A percentile compares a stretch with the other conserved stretches of the same genome.
These are phyloP conservation scores for Acanthosepion lycidas DNA, from an alignment of 2,888 invertebrate species.

Conservation along the genomic window DNA sequence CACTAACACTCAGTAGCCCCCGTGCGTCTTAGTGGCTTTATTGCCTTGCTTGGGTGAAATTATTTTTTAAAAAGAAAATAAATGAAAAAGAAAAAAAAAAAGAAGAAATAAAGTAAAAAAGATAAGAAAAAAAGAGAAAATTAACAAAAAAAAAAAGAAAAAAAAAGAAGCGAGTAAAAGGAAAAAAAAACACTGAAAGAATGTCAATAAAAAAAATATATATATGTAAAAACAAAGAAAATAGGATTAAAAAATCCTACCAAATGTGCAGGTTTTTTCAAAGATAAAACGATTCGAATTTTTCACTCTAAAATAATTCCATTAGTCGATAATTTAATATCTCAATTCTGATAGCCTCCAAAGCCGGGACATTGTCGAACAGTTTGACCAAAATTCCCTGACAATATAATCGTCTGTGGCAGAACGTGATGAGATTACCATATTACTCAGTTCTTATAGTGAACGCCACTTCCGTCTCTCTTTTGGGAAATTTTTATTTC, in stretches of 20 bases:
- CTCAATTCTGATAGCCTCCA: slow-evolving; percentile 33
- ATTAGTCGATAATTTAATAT: neutral
- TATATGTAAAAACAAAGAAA: neutral
- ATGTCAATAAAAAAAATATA: too few species aligned
- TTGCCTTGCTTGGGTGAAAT: too few species aligned
- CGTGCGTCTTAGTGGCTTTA: too few species aligned
- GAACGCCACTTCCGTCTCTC: neutral
- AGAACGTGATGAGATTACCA: neutral
- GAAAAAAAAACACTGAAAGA: too few species aligned
- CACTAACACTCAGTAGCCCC: too few species aligned
- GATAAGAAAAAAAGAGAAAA: too few species aligned
- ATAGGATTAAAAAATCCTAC: neutral
- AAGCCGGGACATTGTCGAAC: neutral
- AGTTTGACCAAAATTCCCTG: neutral
- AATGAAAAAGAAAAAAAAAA: too few species aligned
- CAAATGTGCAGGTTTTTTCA: neutral
- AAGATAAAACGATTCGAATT: slow-evolving; percentile 3
- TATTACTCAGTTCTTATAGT: neutral
- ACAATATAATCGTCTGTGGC: slow-evolving; percentile 11
- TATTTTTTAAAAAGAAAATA: too few species aligned
- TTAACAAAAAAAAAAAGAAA: too few species aligned
- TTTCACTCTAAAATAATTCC: slow-evolving; percentile 11
- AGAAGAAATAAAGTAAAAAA: too few species aligned
- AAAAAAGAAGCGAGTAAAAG: too few species aligned
- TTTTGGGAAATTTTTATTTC: neutral